Evolutionary conservation across 2,797 vertebrate genomes (phyloP).

Genomic region (Notoglanidium macrostoma): DNA sequence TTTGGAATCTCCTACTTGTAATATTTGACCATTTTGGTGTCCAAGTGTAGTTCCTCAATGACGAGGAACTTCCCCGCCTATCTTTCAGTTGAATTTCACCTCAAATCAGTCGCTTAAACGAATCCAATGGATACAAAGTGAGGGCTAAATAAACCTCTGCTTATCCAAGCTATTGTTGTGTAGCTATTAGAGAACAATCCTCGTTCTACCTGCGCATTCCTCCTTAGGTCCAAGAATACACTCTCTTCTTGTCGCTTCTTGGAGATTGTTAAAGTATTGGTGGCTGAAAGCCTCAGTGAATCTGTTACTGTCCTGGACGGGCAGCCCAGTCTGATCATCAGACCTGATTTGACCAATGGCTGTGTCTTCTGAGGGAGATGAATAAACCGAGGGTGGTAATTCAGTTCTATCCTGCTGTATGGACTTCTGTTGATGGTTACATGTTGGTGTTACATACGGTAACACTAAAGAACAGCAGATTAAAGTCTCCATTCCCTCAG

Average conservation of each 20-base stretch:
- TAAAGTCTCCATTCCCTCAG: neutral
- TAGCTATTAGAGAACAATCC: conserved; percentile 64
- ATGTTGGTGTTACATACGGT: neutral
- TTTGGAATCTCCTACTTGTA: neutral
- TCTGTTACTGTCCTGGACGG: neutral
- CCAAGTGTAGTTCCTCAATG: neutral
- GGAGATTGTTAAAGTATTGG: conserved; percentile 21
- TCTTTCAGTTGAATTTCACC: neutral
- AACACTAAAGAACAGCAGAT: conserved; percentile 15
- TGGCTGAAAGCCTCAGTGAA: conserved; percentile 12
- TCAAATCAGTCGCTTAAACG: neutral
- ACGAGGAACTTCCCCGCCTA: neutral
- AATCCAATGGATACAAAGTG: neutral
- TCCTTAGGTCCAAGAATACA: conserved; percentile 38
- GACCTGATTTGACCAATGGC: neutral
- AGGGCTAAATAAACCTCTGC: neutral
- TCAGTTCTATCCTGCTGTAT: conserved; percentile 10
- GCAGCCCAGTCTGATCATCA: neutral
- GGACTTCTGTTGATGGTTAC: conserved; percentile 11
- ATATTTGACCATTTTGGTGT: neutral
- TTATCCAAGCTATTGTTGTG: conserved; percentile 47
- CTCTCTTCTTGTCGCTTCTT: conserved; percentile 10
- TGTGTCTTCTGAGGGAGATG: neutral
- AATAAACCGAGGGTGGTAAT: neutral
- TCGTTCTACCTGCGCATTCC: conserved; percentile 73